These are phyloP conservation scores for Caenorhabditis drosophilae DNA, from an alignment of 2,888 invertebrate genomes.

Conservation along the genomic window DNA sequence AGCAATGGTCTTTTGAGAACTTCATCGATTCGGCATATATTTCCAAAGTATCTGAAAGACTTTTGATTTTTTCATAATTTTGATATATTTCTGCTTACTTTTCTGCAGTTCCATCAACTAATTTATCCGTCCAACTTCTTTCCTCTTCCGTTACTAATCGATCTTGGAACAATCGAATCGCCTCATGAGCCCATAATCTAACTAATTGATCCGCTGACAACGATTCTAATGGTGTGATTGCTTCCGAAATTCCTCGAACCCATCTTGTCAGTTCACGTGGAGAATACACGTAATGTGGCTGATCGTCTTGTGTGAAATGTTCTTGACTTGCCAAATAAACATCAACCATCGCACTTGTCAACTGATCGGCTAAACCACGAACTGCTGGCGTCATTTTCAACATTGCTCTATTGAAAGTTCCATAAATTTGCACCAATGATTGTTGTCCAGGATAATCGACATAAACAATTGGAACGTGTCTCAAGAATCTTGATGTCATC, in stretches of 20 bases:
- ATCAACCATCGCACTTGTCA: conserved; percentile 98
- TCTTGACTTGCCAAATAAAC: conserved; percentile 91
- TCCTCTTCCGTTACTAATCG: conserved; percentile 88
- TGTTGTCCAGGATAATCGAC: conserved; percentile 99
- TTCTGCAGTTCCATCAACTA: conserved; percentile 85
- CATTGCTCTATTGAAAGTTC: conserved; percentile 96
- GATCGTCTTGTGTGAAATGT: conserved; percentile 98
- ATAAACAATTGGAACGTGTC: conserved; percentile 97
- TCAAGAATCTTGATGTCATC: conserved; percentile 71
- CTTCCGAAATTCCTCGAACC: conserved; percentile 99
- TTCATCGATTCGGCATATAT: conserved; percentile 74
- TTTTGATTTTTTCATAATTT: no score
- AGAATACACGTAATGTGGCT: conserved; percentile 99
- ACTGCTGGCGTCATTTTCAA: conserved; percentile 88
- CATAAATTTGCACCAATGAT: conserved; percentile 90
- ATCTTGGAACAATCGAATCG: conserved; percentile 91
- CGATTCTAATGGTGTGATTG: conserved; percentile 89
- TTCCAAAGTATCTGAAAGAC: conserved; percentile 83
- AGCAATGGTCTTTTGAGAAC: conserved; percentile 91
- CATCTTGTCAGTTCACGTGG: conserved; percentile 97
- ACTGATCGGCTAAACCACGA: conserved; percentile 89
- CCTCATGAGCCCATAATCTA: conserved; percentile 99
- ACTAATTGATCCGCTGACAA: conserved; percentile 91
- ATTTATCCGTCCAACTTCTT: conserved; percentile 95
- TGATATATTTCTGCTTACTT: no score